These are phyloP conservation scores for Discoglossus pictus DNA, from an alignment of 2,797 vertebrate genomes.

Conservation along the genomic window DNA sequence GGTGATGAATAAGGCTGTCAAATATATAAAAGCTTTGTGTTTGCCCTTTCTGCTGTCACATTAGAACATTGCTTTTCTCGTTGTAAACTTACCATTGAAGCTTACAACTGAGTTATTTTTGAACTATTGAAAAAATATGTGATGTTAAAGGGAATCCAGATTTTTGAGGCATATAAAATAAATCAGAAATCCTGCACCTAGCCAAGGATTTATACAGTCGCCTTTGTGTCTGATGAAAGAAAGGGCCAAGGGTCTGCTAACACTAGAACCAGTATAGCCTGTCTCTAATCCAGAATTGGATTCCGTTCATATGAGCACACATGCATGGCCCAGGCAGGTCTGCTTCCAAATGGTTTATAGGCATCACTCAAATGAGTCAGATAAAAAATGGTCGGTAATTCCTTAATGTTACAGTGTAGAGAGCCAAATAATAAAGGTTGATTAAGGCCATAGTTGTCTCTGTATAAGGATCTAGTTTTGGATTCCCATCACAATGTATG, in stretches of 20 bases:
- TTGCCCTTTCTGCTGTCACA: background rate
- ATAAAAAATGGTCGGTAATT: conserved; percentile 7
- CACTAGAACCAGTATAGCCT: conserved; percentile 8
- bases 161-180: conserved; percentile 15
- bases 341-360: conserved; percentile 2
- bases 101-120: background rate
- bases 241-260: conserved; percentile 11
- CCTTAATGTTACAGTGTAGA: background rate
- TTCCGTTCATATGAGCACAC: conserved; percentile 28
- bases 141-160: conserved; percentile 30
- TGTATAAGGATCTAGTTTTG: too few species aligned
- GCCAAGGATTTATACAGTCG: conserved; percentile 33
- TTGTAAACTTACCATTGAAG: background rate
- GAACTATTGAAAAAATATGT: background rate
- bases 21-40: too few species aligned
- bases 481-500: too few species aligned
- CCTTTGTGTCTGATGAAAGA: conserved; percentile 24
- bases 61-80: background rate
- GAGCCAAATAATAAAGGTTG: conserved; percentile 13
- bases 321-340: conserved; percentile 16
- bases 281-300: conserved; percentile 9
- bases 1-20: too few species aligned
- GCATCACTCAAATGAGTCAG: conserved; percentile 16
- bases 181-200: conserved; percentile 27
- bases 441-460: conserved; percentile 11